Percentiles rank a stretch among this genome's conserved stretches.
These are phyloP conservation scores for Gymnothorax javanicus DNA, from an alignment of 2,797 vertebrate species.

Conservation along the genomic window DNA sequence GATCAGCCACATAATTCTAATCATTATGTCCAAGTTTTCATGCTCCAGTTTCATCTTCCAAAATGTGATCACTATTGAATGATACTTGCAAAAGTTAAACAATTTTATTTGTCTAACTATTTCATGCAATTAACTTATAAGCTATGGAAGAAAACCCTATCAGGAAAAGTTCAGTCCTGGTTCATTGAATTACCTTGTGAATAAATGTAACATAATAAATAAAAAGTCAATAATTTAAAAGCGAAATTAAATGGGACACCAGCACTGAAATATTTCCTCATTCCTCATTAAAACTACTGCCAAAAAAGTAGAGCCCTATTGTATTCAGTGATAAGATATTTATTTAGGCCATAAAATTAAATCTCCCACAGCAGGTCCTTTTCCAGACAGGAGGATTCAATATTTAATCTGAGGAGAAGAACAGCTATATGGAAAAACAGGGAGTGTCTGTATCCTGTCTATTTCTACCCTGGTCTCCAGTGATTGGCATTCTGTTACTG, in stretches of 20 bases:
- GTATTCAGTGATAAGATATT: slow-evolving; percentile 48
- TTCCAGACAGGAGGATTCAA: neutral
- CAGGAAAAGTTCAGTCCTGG: slow-evolving; percentile 71
- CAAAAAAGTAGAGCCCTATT: slow-evolving; percentile 57
- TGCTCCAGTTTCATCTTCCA: slow-evolving; percentile 9
- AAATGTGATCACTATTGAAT: slow-evolving; percentile 52
- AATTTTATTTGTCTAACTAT: slow-evolving; percentile 67
- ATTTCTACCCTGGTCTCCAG: slow-evolving; percentile 52
- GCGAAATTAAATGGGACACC: slow-evolving; percentile 44
- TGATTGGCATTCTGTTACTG: slow-evolving; percentile 25
- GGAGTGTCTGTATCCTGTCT: slow-evolving; percentile 43
- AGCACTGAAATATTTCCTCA: slow-evolving; percentile 47
- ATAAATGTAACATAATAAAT: slow-evolving; percentile 67
- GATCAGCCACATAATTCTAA: slow-evolving; percentile 68
- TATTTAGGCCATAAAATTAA: slow-evolving; percentile 52
- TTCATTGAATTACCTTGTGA: slow-evolving; percentile 71
- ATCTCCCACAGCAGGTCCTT: slow-evolving; percentile 45
- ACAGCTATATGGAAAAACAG: neutral
- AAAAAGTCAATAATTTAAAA: slow-evolving; percentile 57
- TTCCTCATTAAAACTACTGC: slow-evolving; percentile 56
- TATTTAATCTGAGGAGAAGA: slow-evolving; percentile 2
- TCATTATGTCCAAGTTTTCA: slow-evolving; percentile 50
- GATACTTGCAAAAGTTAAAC: slow-evolving; percentile 60
- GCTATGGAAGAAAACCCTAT: slow-evolving; percentile 68
- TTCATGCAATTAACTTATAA: slow-evolving; percentile 58